Evolutionary conservation across 37 sponge, comb jelly and placozoan genomes (phyloP), one percentile per base, ranked within the genome.

Genomic region (Oscarella lobularis): DNA sequence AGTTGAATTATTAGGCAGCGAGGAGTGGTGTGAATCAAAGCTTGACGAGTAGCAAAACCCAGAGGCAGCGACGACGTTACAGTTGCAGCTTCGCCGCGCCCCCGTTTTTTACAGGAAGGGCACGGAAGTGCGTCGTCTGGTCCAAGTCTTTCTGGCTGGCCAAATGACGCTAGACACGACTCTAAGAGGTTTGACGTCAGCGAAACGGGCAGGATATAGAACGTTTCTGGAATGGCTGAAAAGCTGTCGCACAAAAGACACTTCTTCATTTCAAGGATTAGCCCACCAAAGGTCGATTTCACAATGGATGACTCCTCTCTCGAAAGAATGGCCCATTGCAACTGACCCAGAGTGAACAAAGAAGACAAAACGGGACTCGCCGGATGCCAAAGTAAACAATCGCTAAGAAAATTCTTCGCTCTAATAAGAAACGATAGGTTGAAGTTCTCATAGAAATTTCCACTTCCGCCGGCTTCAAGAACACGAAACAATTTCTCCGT

Each of bases 1-100:
- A 88, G 73, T 71, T 85, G 83, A 6, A 88, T 74, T 6, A 81
- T 39, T 29, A 88, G 66, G 6, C 67, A 75, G 9, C 40, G 33
- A 39, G 89, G 85, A 4, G 66, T 69, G 27, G 55, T 30, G 66
- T 78, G 76, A 32, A 88, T 40, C 33, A 85, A 39, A 0, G 85
- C 82, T 37, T 48, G 60, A 48, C 60, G 60, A 48, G 9, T 48
- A 48, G 14, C 60, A 48, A 9, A 48, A 9, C 60, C 9, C 20
- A n/a, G n/a, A n/a, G n/a, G n/a, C n/a, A n/a, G n/a, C n/a, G n/a
- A n/a, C n/a, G n/a, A n/a, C n/a, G n/a, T n/a, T n/a, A n/a, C n/a
- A n/a, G 9, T 48, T 20, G 20, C 20, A 20, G 20, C 60, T 48
- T 20, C 60, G 60, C 20, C 20, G 60, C 14, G 20, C 20, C 14